phyloP scores from a whole-genome alignment of 2,113 vertebrate genomes.

The Athene cunicularia region DNA sequence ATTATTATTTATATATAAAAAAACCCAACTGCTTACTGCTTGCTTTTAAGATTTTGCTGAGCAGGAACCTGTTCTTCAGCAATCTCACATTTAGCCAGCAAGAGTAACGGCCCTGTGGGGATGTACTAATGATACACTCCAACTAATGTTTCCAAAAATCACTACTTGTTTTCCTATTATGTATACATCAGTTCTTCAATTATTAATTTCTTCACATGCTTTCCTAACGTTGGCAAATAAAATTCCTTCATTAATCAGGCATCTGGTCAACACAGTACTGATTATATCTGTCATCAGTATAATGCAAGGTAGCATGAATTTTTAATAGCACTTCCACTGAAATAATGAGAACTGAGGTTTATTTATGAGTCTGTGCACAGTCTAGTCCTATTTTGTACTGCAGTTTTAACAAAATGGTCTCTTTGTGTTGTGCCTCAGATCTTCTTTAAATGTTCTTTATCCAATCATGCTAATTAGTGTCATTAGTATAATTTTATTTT shows the following conservation, averaged over 20 bases:
- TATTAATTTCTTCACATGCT: conserved; percentile 59
- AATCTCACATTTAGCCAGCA: background rate
- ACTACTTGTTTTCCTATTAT: conserved; percentile 43
- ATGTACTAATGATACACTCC: conserved; percentile 41
- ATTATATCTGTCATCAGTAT: conserved; percentile 55
- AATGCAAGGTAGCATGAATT: conserved; percentile 61
- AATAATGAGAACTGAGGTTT: conserved; percentile 62
- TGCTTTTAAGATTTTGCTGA: background rate
- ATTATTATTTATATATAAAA: background rate
- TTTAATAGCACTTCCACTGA: conserved; percentile 54
- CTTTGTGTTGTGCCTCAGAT: background rate
- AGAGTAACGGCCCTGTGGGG: conserved; percentile 35
- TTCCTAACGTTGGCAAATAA: conserved; percentile 48
- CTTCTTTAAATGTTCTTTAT: background rate
- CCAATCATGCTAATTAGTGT: background rate
- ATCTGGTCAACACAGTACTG: conserved; percentile 48
- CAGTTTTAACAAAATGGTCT: conserved; percentile 5
- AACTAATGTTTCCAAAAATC: conserved; percentile 56
- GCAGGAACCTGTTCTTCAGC: background rate
- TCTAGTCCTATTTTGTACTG: background rate
- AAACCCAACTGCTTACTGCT: background rate
- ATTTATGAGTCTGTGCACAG: conserved; percentile 27
- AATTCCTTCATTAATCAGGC: conserved; percentile 63
- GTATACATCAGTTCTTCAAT: conserved; percentile 53
- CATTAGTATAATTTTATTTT: background rate